Base-by-base conservation (phyloP, 2,888 invertebrate genomes). In the Zygothrica quintamaculata region DNA sequence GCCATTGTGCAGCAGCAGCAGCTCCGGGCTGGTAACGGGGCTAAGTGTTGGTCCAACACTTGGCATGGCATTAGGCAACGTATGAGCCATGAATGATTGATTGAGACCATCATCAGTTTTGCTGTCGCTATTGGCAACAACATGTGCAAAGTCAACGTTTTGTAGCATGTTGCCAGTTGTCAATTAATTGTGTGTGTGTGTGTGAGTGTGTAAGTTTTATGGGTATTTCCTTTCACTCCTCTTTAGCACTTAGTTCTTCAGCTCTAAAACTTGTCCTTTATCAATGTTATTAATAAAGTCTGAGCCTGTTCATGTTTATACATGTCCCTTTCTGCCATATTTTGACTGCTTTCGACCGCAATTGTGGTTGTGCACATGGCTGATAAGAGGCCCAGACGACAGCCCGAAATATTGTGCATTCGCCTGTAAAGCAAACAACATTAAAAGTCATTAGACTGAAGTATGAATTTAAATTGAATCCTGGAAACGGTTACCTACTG, bases 341-440 rank as follows among this genome's bases (percentile, higher is more conserved):
- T 13, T 7, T 34, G 15, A 18, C 16, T 57, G 34, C 60, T 12
- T 15, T 33, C 25, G 11, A 29, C 29, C 40, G 11, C 26, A 12
- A 47, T 36, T 61, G 37, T 60, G 46, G 64, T 61, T 61, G 65
- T 69, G 79, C 79, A 78, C 84, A 81, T 81, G 84, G 77, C 74
- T 84, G 80, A 86, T 81, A 81, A 86, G 70, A 47, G 56, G 29
- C 43, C 56, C 52, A 59, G 69, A 58, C 77, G 60, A 62, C 74
- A 53, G 47, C 57, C 58, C 68, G 53, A 34, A 56, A 65, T 69
- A 84, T 86, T 80, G 86, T 71, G 74, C 86, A 86, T 48, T 70
- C 84, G 86, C 46, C 80, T 80, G 84, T 79, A 40, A 80, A 86
- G 86, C 80, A 76, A 80, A 84, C 71, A 86, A 81, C 80, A 81